phyloP scores from a whole-genome alignment of 2,113 vertebrate species.

The Scolopax mira region DNA sequence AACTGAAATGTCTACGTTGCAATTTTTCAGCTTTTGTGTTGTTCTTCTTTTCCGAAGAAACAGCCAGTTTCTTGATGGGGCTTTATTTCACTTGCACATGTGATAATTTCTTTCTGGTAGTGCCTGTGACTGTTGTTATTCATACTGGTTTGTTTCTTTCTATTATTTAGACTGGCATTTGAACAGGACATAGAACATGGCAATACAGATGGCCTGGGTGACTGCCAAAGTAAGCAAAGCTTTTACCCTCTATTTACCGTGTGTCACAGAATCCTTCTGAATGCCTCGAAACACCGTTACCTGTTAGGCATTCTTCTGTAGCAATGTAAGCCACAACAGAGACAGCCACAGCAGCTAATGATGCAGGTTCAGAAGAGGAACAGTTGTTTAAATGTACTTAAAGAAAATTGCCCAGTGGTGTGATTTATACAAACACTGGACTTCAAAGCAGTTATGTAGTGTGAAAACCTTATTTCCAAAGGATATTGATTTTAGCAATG shows the following conservation, averaged over 20 bases:
- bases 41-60: slow-evolving; percentile 1
- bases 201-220: slow-evolving; percentile 98
- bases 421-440: neutral
- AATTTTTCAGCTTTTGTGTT: neutral
- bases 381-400: neutral
- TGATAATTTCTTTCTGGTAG: slow-evolving; percentile 2
- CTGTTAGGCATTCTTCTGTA: neutral
- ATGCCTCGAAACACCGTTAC: slow-evolving; percentile 16
- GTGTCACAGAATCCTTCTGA: slow-evolving; percentile 57
- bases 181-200: slow-evolving; percentile 97
- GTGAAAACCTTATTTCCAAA: neutral
- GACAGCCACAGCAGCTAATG: slow-evolving; percentile 2
- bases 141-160: slow-evolving; percentile 80
- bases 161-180: slow-evolving; percentile 86
- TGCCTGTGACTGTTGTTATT: slow-evolving; percentile 38
- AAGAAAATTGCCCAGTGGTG: neutral
- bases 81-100: neutral
- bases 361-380: neutral
- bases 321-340: neutral
- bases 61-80: neutral
- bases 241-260: slow-evolving; percentile 68
- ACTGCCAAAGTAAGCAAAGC: slow-evolving; percentile 98
- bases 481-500: slow-evolving; percentile 3
- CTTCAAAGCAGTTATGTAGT: neutral
- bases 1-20: neutral